These are phyloP conservation scores for Drosophila subsilvestris DNA, from an alignment of 2,888 invertebrate genomes.

Conservation along the genomic window DNA sequence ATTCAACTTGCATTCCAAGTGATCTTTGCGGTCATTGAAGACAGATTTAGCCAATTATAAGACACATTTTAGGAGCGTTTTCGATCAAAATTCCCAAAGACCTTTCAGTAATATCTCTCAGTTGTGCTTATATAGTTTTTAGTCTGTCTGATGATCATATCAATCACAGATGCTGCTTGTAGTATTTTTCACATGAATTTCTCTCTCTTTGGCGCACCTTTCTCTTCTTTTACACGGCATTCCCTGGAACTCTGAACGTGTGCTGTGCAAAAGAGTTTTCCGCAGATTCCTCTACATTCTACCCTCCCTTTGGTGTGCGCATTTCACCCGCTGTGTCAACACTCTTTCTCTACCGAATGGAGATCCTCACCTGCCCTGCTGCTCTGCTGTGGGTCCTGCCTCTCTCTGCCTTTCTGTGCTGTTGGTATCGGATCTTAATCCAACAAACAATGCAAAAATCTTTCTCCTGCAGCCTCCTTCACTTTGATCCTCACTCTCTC, in stretches of 20 bases:
- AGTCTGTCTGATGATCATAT: no score
- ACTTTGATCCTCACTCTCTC: not conserved
- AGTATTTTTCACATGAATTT: no score
- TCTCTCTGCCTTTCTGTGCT: not conserved
- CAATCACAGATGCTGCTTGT: no score
- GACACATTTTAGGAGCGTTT: not conserved
- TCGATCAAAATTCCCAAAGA: not conserved
- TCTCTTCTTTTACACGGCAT: not conserved
- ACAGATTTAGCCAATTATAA: not conserved
- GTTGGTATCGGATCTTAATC: no score
- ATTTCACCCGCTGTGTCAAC: conserved; percentile 17
- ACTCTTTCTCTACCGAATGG: conserved; percentile 4
- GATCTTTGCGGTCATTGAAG: not conserved
- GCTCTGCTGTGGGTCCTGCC: conserved; percentile 24
- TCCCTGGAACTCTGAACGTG: not conserved
- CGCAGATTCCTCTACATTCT: not conserved
- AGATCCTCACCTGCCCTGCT: conserved; percentile 26
- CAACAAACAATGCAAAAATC: conserved; percentile 21
- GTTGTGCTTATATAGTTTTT: no score
- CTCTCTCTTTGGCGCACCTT: not conserved
- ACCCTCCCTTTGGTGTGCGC: not conserved
- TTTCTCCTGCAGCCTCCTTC: not conserved
- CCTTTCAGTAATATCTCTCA: not conserved
- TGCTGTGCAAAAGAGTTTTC: conserved; percentile 6
- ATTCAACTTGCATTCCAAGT: not conserved